These are phyloP conservation scores for Caenorhabditis zanzibari DNA, from an alignment of 2,888 invertebrate genomes.

Conservation along the genomic window DNA sequence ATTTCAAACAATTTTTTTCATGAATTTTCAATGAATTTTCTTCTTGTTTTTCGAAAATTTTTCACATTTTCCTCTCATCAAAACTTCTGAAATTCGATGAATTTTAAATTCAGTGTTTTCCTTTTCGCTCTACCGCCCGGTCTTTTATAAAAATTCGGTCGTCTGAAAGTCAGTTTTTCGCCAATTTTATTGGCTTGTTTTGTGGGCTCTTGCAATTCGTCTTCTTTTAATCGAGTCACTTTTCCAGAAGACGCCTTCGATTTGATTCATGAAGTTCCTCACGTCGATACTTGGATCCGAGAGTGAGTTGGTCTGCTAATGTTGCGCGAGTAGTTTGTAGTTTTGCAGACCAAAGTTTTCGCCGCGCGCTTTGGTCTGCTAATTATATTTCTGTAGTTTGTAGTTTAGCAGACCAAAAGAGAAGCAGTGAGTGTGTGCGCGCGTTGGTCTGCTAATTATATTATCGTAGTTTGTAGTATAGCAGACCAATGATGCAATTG, in stretches of 20 bases:
- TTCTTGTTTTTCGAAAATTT: neutral
- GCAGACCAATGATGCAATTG: neutral
- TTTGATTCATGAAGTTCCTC: conserved; percentile 55
- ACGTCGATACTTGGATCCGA: conserved; percentile 55
- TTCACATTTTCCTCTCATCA: conserved; percentile 9
- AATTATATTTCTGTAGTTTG: neutral
- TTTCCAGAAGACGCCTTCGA: conserved; percentile 11
- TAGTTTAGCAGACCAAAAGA: neutral
- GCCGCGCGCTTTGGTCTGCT: neutral
- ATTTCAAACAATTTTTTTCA: conserved; percentile 3
- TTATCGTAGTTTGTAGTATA: neutral
- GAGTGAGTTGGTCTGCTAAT: neutral
- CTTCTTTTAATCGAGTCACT: neutral
- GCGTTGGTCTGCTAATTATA: neutral
- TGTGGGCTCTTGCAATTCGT: neutral
- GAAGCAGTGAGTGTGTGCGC: no score
- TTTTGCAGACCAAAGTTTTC: neutral
- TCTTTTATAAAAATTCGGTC: conserved; percentile 1
- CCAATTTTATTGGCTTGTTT: conserved; percentile 45
- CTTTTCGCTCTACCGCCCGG: neutral
- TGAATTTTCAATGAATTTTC: neutral
- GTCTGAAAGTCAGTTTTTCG: conserved; percentile 19
- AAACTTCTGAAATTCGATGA: conserved; percentile 47
- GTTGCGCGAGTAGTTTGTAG: neutral
- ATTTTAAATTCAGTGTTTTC: conserved; percentile 15